Evolutionary conservation across 2,888 invertebrate genomes (phyloP).

Genomic region (Alcis repandata): DNA sequence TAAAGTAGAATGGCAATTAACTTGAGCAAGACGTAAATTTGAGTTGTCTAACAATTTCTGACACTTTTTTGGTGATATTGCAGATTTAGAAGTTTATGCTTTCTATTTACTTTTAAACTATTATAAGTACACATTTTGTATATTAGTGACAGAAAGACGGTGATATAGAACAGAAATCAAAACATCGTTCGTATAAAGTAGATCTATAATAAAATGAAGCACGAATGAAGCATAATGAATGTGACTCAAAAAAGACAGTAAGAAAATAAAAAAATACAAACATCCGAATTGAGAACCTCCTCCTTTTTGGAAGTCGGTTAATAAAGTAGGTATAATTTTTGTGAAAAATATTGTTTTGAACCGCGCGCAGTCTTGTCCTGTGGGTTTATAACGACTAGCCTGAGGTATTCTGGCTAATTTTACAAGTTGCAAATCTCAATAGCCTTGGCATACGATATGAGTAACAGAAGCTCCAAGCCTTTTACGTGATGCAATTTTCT

Average conservation of each 20-base stretch:
- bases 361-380: too few relatives aligned
- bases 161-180: neutral
- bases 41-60: neutral
- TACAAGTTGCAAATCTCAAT: constrained; percentile 6
- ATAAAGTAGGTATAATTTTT: too few relatives aligned
- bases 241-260: too few relatives aligned
- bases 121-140: neutral
- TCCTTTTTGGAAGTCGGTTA: too few relatives aligned
- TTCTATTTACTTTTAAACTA: neutral
- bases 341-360: too few relatives aligned
- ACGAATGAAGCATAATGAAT: too few relatives aligned
- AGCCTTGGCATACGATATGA: constrained; percentile 10
- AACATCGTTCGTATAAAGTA: too few relatives aligned
- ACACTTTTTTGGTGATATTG: neutral
- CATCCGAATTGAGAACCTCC: too few relatives aligned
- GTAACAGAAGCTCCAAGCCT: constrained; percentile 25
- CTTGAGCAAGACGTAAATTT: constrained; percentile 10
- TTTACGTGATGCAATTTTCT: constrained; percentile 37
- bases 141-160: neutral
- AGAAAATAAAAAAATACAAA: too few relatives aligned
- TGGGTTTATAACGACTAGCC: too few relatives aligned
- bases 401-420: neutral
- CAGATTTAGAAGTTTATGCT: neutral
- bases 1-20: constrained; percentile 2
- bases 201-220: too few relatives aligned